These are phyloP conservation scores for Trichomalopsis sarcophagae DNA, from an alignment of 1,140 invertebrate species.

Conservation along the genomic window DNA sequence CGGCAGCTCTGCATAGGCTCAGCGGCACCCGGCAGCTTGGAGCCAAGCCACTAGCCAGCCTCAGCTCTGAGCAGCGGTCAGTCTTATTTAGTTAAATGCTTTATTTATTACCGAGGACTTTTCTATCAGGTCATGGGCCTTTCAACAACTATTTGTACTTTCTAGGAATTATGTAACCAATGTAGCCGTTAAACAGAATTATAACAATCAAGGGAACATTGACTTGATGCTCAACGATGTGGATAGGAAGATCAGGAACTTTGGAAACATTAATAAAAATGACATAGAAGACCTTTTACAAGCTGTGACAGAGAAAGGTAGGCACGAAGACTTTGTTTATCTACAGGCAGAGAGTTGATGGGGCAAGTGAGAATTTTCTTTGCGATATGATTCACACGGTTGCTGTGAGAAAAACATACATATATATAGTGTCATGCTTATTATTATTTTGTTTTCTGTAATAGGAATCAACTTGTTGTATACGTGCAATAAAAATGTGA, in stretches of 20 bases:
- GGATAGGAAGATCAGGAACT: background rate
- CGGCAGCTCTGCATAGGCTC: background rate
- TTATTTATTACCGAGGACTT: background rate
- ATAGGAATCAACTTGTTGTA: background rate
- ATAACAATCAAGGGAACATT: background rate
- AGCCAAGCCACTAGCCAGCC: background rate
- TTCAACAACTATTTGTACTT: background rate
- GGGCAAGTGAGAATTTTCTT: background rate
- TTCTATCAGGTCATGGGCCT: background rate
- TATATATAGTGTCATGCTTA: no score
- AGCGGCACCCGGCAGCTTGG: no score
- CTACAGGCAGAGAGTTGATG: background rate
- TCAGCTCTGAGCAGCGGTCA: background rate
- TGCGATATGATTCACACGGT: background rate
- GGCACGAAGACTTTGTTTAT: background rate
- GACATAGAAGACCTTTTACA: background rate
- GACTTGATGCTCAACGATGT: background rate
- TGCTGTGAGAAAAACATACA: background rate
- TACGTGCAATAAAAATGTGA: background rate
- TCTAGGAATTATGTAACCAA: constrained; percentile 39
- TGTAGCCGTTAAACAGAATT: background rate
- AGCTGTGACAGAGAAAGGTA: constrained; percentile 3
- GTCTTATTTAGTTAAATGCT: background rate
- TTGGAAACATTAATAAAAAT: background rate
- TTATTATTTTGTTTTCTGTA: no score